Evolutionary conservation across 1,140 invertebrate genomes (phyloP).

Genomic region (Meloidogyne floridensis): DNA sequence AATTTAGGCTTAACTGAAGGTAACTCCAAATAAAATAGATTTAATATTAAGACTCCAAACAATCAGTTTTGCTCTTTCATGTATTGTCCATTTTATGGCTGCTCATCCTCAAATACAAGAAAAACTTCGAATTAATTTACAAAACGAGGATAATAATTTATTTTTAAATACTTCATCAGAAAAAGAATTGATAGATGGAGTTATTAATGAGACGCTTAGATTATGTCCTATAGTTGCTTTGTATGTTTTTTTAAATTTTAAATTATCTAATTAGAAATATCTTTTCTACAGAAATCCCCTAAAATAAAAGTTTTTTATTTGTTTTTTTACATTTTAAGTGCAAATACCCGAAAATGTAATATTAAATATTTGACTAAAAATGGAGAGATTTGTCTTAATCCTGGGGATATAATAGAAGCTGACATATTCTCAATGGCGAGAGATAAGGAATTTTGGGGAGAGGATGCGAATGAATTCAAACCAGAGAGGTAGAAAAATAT

Average conservation of each 20-base stretch:
- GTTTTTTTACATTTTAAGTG: too few relatives aligned
- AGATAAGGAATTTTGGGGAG: constrained; percentile 6
- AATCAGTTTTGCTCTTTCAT: neutral
- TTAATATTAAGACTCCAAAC: neutral
- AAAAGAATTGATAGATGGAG: neutral
- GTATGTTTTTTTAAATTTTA: neutral
- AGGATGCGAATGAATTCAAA: neutral
- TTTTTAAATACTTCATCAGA: neutral
- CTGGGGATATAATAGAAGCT: neutral
- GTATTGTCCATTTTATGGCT: constrained; percentile 11
- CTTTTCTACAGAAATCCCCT: too few relatives aligned
- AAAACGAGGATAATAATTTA: neutral
- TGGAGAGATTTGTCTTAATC: neutral
- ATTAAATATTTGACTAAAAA: neutral
- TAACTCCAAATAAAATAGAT: neutral
- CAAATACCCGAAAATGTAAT: too few relatives aligned
- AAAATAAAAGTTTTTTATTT: too few relatives aligned
- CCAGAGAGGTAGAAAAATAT: constrained; percentile 8
- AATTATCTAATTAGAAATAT: too few relatives aligned
- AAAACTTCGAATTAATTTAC: neutral
- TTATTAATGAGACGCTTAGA: neutral
- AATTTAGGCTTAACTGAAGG: too few relatives aligned
- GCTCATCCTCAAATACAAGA: neutral
- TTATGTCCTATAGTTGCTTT: constrained; percentile 4
- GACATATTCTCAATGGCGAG: constrained; percentile 1